phyloP scores from a whole-genome alignment of 2,797 vertebrate genomes.

The Diceros bicornis region DNA sequence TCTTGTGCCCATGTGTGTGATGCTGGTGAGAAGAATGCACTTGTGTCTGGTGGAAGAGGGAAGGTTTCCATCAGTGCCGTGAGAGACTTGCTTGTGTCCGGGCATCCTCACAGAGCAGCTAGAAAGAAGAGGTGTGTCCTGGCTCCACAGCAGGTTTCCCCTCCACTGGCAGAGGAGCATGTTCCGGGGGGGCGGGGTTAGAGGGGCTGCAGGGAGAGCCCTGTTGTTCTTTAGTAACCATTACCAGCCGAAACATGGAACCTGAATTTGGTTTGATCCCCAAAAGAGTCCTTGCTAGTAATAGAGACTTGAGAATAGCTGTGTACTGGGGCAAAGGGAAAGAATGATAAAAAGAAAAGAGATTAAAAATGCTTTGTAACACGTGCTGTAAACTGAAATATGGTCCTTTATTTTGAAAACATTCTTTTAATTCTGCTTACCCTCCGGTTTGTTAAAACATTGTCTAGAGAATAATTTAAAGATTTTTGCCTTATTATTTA shows the following conservation, averaged over 20 bases:
- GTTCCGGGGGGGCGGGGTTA: not conserved
- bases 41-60: no score
- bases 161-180: not conserved
- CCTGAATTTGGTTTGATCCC: not conserved
- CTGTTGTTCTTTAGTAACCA: not conserved
- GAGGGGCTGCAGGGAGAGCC: not conserved
- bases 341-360: not conserved
- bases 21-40: no score
- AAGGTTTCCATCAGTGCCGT: not conserved
- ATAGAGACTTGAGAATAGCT: not conserved
- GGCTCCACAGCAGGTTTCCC: no score
- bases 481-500: constrained; percentile 44
- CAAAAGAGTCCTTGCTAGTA: not conserved
- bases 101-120: not conserved
- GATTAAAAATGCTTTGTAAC: not conserved
- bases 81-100: not conserved
- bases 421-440: not conserved
- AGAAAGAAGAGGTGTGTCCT: not conserved
- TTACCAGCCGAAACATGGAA: not conserved
- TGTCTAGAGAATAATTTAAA: constrained; percentile 25
- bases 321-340: not conserved
- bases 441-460: not conserved
- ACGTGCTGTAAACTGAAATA: not conserved
- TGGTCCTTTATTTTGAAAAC: not conserved
- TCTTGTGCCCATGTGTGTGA: not conserved